phyloP scores from a whole-genome alignment of 2,888 invertebrate genomes.

The Lasioglossum morio region DNA sequence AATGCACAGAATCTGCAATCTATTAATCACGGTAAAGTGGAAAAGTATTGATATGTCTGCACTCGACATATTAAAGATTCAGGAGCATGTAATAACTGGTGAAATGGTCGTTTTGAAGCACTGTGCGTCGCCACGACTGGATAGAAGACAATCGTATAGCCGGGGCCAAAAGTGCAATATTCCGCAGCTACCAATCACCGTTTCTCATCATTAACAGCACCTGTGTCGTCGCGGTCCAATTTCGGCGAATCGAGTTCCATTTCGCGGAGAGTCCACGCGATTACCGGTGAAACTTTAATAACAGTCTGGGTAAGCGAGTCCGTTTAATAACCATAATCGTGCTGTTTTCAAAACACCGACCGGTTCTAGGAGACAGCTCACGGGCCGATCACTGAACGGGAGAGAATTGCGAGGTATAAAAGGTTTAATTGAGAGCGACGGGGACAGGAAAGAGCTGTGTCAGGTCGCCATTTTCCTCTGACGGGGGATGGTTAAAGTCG shows the following conservation, averaged over 20 bases:
- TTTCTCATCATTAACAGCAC: slow-evolving; percentile 36
- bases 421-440: slow-evolving; percentile 66
- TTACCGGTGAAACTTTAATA: slow-evolving; percentile 35
- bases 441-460: slow-evolving; percentile 47
- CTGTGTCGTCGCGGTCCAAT: slow-evolving; percentile 36
- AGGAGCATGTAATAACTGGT: neutral
- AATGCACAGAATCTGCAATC: too few relatives aligned
- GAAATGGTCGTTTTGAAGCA: neutral
- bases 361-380: slow-evolving; percentile 6
- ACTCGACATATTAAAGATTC: neutral
- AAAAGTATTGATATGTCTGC: neutral
- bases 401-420: slow-evolving; percentile 46
- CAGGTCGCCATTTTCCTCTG: slow-evolving; percentile 70
- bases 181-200: slow-evolving; percentile 23
- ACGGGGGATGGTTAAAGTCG: slow-evolving; percentile 67
- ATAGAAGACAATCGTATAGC: neutral
- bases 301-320: neutral
- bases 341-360: slow-evolving; percentile 39
- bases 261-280: neutral
- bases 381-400: slow-evolving; percentile 17
- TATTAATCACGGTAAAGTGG: too few relatives aligned
- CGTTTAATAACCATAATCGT: slow-evolving; percentile 49
- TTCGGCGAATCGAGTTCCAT: slow-evolving; percentile 24
- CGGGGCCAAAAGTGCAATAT: slow-evolving; percentile 14
- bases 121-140: neutral